A percentile compares a stretch with the other conserved stretches of the same genome.
phyloP scores from a whole-genome alignment of 2,888 invertebrate species.

The Stenotaenia linearis region DNA sequence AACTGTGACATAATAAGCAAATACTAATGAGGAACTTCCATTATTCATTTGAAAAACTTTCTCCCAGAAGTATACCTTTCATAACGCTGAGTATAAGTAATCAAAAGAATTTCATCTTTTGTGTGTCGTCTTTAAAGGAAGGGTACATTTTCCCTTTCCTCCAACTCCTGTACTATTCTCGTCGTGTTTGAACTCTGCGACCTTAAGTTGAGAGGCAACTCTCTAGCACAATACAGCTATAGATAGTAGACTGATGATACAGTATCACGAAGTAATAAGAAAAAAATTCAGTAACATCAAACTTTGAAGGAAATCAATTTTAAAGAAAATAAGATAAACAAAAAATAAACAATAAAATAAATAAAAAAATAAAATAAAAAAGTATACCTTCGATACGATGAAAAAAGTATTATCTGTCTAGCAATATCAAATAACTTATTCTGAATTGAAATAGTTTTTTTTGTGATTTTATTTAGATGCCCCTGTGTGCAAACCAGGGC shows the following conservation, averaged over 20 bases:
- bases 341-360: background rate
- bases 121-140: background rate
- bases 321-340: background rate
- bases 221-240: background rate
- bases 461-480: slow-evolving; percentile 57
- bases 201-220: background rate
- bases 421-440: no score
- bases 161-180: background rate
- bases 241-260: background rate
- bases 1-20: no score
- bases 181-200: background rate
- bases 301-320: background rate
- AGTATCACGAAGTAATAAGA: background rate
- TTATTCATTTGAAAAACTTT: no score
- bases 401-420: no score
- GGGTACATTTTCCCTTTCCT: background rate
- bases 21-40: no score
- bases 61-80: no score
- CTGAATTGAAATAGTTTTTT: background rate
- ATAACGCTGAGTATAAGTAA: no score
- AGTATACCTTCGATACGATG: no score
- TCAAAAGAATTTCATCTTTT: no score
- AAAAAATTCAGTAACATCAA: background rate
- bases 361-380: no score
- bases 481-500: slow-evolving; percentile 69